Percentiles rank a stretch among this genome's conserved stretches.
These are phyloP conservation scores for Umimayanthus chanpuru DNA, from an alignment of 92 coral and sea anemone species.

Conservation along the genomic window DNA sequence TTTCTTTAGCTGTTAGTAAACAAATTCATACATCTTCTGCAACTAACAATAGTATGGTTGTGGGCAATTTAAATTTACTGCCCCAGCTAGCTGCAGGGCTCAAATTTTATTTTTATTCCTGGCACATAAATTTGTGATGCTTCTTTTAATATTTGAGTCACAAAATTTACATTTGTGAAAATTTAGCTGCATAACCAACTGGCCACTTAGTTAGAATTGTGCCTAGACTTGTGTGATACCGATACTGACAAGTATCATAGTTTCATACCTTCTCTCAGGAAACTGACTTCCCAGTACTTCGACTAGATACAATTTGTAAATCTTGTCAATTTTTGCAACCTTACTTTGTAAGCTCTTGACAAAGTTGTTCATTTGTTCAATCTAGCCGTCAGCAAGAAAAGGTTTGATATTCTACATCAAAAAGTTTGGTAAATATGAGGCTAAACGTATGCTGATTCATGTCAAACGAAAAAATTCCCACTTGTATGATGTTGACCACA, in stretches of 20 bases:
- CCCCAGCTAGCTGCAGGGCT: no score
- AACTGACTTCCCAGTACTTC: not conserved
- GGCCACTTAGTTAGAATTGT: no score
- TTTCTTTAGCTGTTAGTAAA: no score
- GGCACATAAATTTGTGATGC: no score
- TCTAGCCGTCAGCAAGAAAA: not conserved
- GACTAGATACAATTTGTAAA: not conserved
- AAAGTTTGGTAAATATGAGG: not conserved
- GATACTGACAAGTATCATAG: not conserved
- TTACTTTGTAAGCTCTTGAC: not conserved
- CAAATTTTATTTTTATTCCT: no score
- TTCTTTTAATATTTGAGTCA: no score
- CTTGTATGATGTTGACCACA: constrained; percentile 19
- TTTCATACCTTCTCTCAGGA: constrained; percentile 18
- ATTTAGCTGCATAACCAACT: no score
- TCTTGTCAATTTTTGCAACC: not conserved
- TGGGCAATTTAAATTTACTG: no score
- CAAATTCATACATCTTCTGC: no score
- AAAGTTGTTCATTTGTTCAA: not conserved
- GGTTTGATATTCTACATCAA: no score
- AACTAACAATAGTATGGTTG: no score
- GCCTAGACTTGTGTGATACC: not conserved
- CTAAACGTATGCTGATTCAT: constrained; percentile 8
- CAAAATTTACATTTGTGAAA: no score
- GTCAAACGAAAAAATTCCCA: not conserved